A percentile compares a stretch with the other conserved stretches of the same genome.
phyloP scores from a whole-genome alignment of 2,113 vertebrate species.

The Mus spicilegus region DNA sequence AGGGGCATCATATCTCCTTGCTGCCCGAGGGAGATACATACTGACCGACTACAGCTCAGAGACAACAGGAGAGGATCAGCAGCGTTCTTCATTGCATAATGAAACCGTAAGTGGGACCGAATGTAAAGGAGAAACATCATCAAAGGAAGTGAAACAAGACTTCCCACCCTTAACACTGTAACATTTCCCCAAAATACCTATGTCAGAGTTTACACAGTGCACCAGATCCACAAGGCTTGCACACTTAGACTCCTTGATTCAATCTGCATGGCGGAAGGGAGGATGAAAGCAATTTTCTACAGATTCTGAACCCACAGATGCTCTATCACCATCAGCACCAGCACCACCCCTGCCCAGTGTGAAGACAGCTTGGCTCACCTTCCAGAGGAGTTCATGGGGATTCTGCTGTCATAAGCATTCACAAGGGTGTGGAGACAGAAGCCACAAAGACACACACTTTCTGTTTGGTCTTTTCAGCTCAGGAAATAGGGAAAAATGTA shows the following conservation, averaged over 20 bases:
- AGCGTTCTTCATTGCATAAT: not conserved
- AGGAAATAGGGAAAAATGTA: no score
- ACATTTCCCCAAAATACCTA: not conserved
- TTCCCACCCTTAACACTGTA: not conserved
- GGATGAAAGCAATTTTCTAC: fast-evolving
- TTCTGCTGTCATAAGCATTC: not conserved
- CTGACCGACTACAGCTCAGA: not conserved
- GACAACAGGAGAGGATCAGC: not conserved
- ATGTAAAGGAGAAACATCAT: not conserved
- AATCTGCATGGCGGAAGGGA: not conserved
- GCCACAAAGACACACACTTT: not conserved
- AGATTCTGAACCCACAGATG: not conserved
- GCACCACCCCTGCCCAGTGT: not conserved
- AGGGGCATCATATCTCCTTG: not conserved
- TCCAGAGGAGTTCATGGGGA: not conserved
- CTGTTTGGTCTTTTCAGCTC: not conserved
- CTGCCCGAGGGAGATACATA: not conserved
- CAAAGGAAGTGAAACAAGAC: not conserved
- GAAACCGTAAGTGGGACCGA: not conserved
- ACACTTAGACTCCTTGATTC: not conserved
- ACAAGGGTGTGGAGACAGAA: fast-evolving
- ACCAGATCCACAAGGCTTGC: not conserved
- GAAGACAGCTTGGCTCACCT: not conserved
- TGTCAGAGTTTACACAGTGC: not conserved
- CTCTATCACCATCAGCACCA: not conserved